These are phyloP conservation scores for Kuschelorhynchus macadamiae DNA, from an alignment of 2,888 invertebrate species.

Conservation along the genomic window DNA sequence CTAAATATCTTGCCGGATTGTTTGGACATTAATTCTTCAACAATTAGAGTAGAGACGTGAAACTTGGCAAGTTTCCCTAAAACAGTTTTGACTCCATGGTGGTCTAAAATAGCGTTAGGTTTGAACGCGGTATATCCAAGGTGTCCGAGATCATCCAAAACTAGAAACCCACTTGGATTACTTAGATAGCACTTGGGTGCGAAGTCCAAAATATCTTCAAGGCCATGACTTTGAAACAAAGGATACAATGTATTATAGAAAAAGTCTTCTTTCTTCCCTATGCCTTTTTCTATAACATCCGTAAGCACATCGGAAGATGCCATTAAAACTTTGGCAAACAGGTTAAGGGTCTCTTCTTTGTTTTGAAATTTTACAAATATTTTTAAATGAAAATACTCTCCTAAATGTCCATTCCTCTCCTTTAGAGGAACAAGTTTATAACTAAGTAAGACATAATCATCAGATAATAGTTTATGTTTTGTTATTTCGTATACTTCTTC, in stretches of 20 bases:
- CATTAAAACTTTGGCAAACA: constrained; percentile 3
- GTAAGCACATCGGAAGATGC: not conserved
- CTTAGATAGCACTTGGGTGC: constrained; percentile 64
- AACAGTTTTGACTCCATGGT: constrained; percentile 51
- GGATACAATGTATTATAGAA: constrained; percentile 10
- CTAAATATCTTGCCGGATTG: constrained; percentile 48
- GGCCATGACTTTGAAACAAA: too few relatives aligned
- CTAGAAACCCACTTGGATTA: constrained; percentile 59
- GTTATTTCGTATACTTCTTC: constrained; percentile 57
- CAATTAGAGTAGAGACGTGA: constrained; percentile 62
- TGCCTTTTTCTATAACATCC: not conserved
- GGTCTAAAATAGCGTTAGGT: constrained; percentile 35
- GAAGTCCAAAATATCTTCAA: too few relatives aligned
- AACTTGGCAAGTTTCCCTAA: constrained; percentile 58
- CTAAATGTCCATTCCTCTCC: constrained; percentile 57
- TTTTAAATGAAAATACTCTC: constrained; percentile 57
- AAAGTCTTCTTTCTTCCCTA: constrained; percentile 15
- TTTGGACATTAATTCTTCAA: constrained; percentile 53
- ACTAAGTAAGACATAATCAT: constrained; percentile 49
- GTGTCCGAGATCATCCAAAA: constrained; percentile 65
- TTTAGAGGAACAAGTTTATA: constrained; percentile 49
- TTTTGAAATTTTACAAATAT: constrained; percentile 31
- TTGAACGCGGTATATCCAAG: constrained; percentile 37
- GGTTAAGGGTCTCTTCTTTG: not conserved
- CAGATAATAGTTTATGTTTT: constrained; percentile 51